Base-by-base conservation (phyloP, 2,888 invertebrate genomes). In the Agonopterix subpropinquella region DNA sequence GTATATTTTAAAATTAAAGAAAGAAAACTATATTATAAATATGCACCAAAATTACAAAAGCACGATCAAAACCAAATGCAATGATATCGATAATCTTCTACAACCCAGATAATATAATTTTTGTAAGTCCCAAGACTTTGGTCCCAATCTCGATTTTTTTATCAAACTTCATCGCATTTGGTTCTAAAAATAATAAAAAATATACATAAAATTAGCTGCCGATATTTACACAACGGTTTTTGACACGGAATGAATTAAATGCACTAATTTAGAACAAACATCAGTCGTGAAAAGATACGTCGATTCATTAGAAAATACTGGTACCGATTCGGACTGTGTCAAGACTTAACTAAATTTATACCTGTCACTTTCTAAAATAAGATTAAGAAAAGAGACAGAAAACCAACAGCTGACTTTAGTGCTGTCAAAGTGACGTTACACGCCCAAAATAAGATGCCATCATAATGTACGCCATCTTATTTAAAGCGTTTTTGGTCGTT, bases 11-110 rank as follows among this genome's bases (percentile, higher is more conserved):
- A 28, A 28, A 28, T 28, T 28, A 28, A 28, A 28, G 28, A 28
- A 47, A 43, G 56, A 56, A 56, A 37, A 49, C 11, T 61, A 58
- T 60, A 49, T 45, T 7, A 28, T 55, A 56, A 57, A 53, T 60
- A 64, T 45, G 77, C 77, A 77, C 77, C 76, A 73, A 66, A 55
- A 65, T 67, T 65, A 69, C 65, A 62, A 48, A 66, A 73, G 71
- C 75, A 75, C 73, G 28, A 53, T 50, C 47, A 54, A 51, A 53
- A 50, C 47, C 13, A 48, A 49, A 28, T 46, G 41, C 35, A 46
- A 46, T 41, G 35, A 45, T 8, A 18, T 15, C 15, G 11, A 43
- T 39, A 39, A 39, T 39, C n/a, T 39, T 7, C 39, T 45, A 9
- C 45, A 15, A 15, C n/a, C 15, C 37, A 11, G 10, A 15, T 35